Base-by-base conservation (phyloP, 2,113 vertebrate genomes). In the Hylia prasina region DNA sequence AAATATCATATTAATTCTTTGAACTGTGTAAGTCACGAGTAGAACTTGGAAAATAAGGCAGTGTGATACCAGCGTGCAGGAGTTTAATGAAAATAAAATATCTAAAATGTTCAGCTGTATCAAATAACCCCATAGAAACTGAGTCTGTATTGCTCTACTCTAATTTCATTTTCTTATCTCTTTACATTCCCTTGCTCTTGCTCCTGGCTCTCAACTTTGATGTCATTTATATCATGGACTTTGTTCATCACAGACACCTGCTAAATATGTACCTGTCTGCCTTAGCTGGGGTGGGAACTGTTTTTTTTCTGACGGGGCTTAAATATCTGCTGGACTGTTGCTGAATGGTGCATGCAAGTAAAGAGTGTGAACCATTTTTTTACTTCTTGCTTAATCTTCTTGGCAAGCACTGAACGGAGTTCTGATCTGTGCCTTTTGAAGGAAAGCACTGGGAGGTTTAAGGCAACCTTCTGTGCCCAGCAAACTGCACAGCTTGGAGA, bases 31-130 rank as follows among this genome's bases (percentile, higher is more conserved):
- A 73, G 6, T 66, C 42, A 58, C 48, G 60, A 73, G 47, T 42
- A 82, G 22, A 56, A 12, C 75, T 93, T 92, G 33, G 44, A 77
- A 94, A 93, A 88, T 86, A 54, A 66, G 40, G 44, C 18, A 1
- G 7, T 58, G 14, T 82, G 31, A 75, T 47, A 85, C 21, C 44
- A 73, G 6, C 3, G 19, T 57, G 54, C 40, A 54, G 66, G 70
- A 65, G 22, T 72, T 79, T 66, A 96, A 90, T 77, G 57, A 89
- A 87, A 91, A 83, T 91, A 79, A 87, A 92, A 77, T 70, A 61
- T 33, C 71, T 90, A 20, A 83, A 82, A 65, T 28, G 17, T 85
- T 53, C 28, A 64, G 37, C 50, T 76, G 47, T 57, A 51, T 54
- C 40, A 92, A 75, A 91, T 35, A 63, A 27, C 63, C 58, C 48